Base-by-base conservation (phyloP, 2,888 invertebrate species). In the Myopa tessellatipennis region DNA sequence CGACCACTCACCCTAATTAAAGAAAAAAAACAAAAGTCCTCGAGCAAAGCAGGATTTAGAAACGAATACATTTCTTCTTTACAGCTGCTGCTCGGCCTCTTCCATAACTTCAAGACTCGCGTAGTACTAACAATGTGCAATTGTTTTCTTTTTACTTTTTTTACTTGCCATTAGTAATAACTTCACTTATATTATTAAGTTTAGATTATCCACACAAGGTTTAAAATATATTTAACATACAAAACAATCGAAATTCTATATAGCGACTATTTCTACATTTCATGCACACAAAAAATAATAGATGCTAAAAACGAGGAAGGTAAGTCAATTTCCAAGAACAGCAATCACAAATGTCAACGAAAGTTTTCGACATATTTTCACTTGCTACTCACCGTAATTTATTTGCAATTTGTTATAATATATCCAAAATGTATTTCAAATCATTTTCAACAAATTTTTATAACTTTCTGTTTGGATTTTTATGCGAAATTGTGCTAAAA, bases 281-380 rank as follows among this genome's bases (percentile, higher is more conserved):
- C 40, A 69, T 3, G 40, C 40, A 3, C 0, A 36, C 36, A 60
- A 74, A 50, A 74, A 68, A n/a, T 10, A 45, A 65, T 58, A 68
- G 50, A 75, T 69, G 75, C 75, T 68, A 65, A 68, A 52, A 75
- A 60, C 75, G 69, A 55, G 75, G 75, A 68, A 67, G 14, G 55
- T 58, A 75, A 45, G 55, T 50, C 36, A 4, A 14, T 65, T 74
- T 45, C 74, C 52, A n/a, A 75, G 40, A 61, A 61, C 40, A 18
- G 40, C 61, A 18, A 61, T n/a, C 72, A 26, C 74, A 14, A 74
- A 68, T 58, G n/a, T 60, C 45, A 75, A 75, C 18, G 68, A 16
- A 36, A 16, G 12, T 69, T 60, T 75, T 68, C 12, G 12, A 12
- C 34, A 7, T n/a, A 26, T 75, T 69, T 75, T 60, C 6, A 16